Base-by-base conservation (phyloP, 37 sponge, comb jelly and placozoan genomes). In the Bolinopsis microptera region DNA sequence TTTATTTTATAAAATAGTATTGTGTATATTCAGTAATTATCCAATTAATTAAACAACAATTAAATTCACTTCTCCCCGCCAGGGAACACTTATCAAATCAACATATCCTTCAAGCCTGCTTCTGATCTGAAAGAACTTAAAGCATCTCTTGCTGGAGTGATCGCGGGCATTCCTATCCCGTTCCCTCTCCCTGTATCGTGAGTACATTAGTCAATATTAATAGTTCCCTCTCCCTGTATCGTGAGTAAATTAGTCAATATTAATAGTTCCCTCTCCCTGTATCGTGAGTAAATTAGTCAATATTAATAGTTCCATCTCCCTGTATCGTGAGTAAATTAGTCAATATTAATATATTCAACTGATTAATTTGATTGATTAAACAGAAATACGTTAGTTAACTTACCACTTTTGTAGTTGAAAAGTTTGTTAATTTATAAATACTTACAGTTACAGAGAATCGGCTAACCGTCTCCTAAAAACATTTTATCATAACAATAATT, bases 51-150 rank as follows among this genome's bases (percentile, higher is more conserved):
- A n/a, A n/a, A n/a, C n/a, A n/a, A n/a, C n/a, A n/a, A n/a, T 48
- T 48, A 48, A 48, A 5, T 13, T 48, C 13, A 5, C 5, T 48
- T 18, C 61, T 8, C 35, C 38, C 2, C 36, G 30, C 90, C 61
- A 86, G 90, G 90, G 0, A 39, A 40, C 90, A 86, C 61, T 23
- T 86, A 86, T 38, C 22, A 86, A 8, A 86, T 86, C 27, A 86
- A 86, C 26, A 41, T 86, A 24, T 36, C 90, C 41, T 86, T 33
- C 61, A 86, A 86, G 39, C 61, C 90, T 2, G 39, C 1, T 8
- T 24, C 8, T 22, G 61, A 2, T 2, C 26, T 86, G n/a, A 86
- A 27, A 0, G 41, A 27, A 3, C 24, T 86, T 40, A 40, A 86
- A 3, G 90, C 90, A 5, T 36, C 22, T 23, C 61, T 86, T 41